Base-by-base conservation (phyloP, 2,888 invertebrate species). In the Oxycera nigricornis region DNA sequence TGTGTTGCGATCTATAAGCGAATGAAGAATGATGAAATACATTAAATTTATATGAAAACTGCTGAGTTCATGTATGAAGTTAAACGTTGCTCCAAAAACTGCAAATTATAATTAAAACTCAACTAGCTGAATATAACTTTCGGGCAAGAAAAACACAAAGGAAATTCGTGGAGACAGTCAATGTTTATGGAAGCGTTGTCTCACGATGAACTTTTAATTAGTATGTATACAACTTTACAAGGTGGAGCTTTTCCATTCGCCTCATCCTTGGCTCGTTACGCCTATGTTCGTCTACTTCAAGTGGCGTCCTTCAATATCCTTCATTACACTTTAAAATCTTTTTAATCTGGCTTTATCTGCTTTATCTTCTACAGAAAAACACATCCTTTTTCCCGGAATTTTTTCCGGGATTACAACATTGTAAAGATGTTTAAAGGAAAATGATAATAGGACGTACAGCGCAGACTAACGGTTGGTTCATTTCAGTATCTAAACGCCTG, bases 301-400 rank as follows among this genome's bases (percentile, higher is more conserved):
- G 3, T 11, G 39, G 22, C 41, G 11, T 65, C 65, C 24, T 39
- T 41, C 24, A 17, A 65, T 41, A 65, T 65, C 65, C 65, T 35
- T 65, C 65, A 65, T 65, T 65, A 65, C 65, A 65, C 35, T 65
- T 65, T 65, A 22, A 65, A 65, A 39, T 65, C 41, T 65, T 65
- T 65, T 65, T 65, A 65, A 65, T 65, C 65, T 30, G 9, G 39
- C 65, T 41, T 65, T 39, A 65, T 65, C 41, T 11, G 46, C 3
- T 3, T 46, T 17, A n/a, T 14, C 46, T 46, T 17, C n/a, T 46
- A n/a, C 46, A 46, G 14, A 46, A 7, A 17, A 17, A 14, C 6
- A 14, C 14, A 46, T 46, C 46, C 46, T 46, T 46, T 46, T 7
- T 46, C 14, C 46, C 11, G 46, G 46, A 3, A 2, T 17, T 46